Conservation (phyloP, 2,797 vertebrate species). For the Sebastes dallii region DNA sequence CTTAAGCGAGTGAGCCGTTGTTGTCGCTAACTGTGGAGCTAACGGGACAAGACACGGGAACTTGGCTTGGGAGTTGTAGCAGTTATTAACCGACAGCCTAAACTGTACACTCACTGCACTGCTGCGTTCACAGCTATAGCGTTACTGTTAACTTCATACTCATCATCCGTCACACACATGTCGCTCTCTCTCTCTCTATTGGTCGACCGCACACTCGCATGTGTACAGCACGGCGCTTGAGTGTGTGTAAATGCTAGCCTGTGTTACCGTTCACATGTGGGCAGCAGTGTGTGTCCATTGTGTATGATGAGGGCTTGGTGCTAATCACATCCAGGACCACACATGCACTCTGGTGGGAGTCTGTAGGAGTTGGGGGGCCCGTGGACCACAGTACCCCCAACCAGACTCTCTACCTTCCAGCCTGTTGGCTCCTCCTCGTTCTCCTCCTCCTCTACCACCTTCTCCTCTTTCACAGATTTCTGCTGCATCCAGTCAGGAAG, state of each 20-base stretch:
- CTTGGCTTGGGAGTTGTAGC: no score
- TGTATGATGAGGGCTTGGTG: slow-evolving; percentile 11
- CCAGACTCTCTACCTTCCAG: slow-evolving; percentile 63
- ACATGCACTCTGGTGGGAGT: slow-evolving; percentile 60
- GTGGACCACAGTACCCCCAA: slow-evolving; percentile 46
- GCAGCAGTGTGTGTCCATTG: slow-evolving; percentile 28
- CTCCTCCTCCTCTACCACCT: slow-evolving; percentile 59
- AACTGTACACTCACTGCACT: no score
- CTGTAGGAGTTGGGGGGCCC: slow-evolving; percentile 19
- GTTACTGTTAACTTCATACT: no score
- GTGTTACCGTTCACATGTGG: slow-evolving; percentile 16
- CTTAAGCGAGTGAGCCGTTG: no score
- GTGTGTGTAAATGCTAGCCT: not conserved
- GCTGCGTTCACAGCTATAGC: no score
- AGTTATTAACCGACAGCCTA: no score
- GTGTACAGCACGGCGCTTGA: not conserved
- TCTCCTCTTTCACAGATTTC: slow-evolving; percentile 77
- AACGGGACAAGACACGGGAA: no score
- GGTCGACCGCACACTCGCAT: not conserved
- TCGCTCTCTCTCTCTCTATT: no score
- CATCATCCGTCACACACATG: no score
- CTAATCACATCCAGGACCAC: slow-evolving; percentile 79
- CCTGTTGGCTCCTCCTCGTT: slow-evolving; percentile 51
- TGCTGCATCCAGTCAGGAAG: slow-evolving; percentile 58
- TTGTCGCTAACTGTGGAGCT: no score